Base-by-base conservation (phyloP, 2,888 invertebrate genomes). In the Cartodere bifasciata region DNA sequence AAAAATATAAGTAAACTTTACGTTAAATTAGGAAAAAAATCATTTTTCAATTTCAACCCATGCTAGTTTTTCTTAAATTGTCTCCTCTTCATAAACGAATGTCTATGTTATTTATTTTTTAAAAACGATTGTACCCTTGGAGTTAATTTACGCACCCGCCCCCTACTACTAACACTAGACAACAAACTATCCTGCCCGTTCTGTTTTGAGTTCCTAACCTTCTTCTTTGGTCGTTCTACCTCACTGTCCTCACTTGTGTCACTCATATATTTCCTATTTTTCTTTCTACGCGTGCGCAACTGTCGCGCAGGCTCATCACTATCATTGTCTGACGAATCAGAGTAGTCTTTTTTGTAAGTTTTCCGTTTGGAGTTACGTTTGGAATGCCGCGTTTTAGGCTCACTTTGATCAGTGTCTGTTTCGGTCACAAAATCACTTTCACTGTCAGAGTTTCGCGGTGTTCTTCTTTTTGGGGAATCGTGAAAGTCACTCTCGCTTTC, bases 61-160 rank as follows among this genome's bases (percentile, higher is more conserved):
- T n/a, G n/a, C n/a, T n/a, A 20, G 20, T 20, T 20, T 20, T 20
- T 20, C n/a, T n/a, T n/a, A n/a, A n/a, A n/a, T n/a, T n/a, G n/a
- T n/a, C n/a, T n/a, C n/a, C n/a, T n/a, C n/a, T n/a, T n/a, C n/a
- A n/a, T n/a, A n/a, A n/a, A n/a, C n/a, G n/a, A 17, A 21, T 37
- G n/a, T n/a, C n/a, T n/a, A n/a, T n/a, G n/a, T n/a, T n/a, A n/a
- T n/a, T n/a, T n/a, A n/a, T 53, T 58, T 34, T 50, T 54, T 37
- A 58, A 46, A 17, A 57, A 42, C 28, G 80, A 79, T 29, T 79
- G 67, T 36, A 82, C 85, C 53, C 82, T 74, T 33, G 81, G 75
- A 14, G 86, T 86, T 45, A 87, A 71, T 58, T 79, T 82, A 30
- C 90, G 70, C 32, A 90, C 73, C 23, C 90, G 70, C 2, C 91